These are phyloP conservation scores for Lacerta viridis DNA, from an alignment of 2,797 vertebrate species.

Conservation along the genomic window DNA sequence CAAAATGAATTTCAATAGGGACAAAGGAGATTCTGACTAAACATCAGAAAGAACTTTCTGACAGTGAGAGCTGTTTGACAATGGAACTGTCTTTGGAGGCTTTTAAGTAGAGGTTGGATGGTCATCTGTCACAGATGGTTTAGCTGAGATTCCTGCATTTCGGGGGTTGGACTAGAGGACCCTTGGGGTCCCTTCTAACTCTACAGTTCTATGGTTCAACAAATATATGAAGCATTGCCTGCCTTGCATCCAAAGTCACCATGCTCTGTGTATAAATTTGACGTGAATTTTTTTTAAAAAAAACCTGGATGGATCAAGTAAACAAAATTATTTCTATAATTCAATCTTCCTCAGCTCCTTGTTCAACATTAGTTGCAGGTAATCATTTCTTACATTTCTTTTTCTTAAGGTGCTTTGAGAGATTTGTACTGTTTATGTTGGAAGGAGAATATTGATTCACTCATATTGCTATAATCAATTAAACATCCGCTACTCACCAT, in stretches of 20 bases:
- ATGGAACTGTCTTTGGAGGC: no score
- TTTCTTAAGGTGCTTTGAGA: conserved; percentile 17
- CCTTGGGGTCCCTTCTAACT: no score
- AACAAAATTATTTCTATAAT: not conserved
- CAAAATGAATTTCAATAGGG: no score
- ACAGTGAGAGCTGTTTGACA: no score
- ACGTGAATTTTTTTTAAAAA: not conserved
- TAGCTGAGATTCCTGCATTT: no score
- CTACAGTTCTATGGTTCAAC: no score
- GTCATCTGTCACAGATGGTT: no score
- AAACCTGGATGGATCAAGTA: not conserved
- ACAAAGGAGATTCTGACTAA: no score
- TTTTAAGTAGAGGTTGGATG: no score
- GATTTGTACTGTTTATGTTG: conserved; percentile 48
- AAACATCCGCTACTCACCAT: conserved; percentile 67
- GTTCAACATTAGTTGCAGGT: conserved; percentile 43
- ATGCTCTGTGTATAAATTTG: not conserved
- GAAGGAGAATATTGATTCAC: conserved; percentile 45
- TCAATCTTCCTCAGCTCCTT: conserved; percentile 30
- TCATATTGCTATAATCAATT: conserved; percentile 66
- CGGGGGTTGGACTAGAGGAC: no score
- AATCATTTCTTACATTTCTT: conserved; percentile 45
- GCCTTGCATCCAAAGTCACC: not conserved
- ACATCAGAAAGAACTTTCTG: no score
- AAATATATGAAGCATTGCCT: no score